Evolutionary conservation across 2,113 vertebrate genomes (phyloP), one percentile per base, ranked within the genome.

Genomic region (Phalacrocorax brasilianus): DNA sequence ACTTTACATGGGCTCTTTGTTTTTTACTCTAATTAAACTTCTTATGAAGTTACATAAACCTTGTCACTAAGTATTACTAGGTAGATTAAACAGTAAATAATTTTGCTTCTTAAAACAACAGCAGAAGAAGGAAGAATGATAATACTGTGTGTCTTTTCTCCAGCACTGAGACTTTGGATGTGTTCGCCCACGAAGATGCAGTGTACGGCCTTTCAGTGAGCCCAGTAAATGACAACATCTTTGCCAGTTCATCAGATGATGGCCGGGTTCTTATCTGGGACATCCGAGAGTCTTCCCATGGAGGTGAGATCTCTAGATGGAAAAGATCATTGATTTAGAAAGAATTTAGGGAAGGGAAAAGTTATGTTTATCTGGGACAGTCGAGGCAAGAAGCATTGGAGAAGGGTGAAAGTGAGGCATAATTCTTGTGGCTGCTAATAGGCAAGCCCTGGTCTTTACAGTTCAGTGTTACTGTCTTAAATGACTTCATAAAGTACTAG

Each of bases 231-330:
- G 99, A 99, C 97, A 99, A 99, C 80, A 99, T 99, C 95, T 99
- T 99, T 77, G 99, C 99, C 94, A 99, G 99, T 88, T 99, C 99
- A 6, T 99, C 99, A 14, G 99, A 99, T 56, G 99, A 99, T 77
- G 99, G 99, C 21, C 98, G 99, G 3, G 99, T 99, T 91, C 99
- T 99, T 32, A 99, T 99, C n/a, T 99, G 99, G 99, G 99, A 99
- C 97, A 99, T 99, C 55, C 98, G 99, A 40, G 99, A 99, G 80
- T 99, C 99, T n/a, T 99, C 99, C 8, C 99, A 99, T 50, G 99
- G 99, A 98, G 99, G 99, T 99, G 80, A 96, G 95, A 45, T 42
- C 66, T 91, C 17, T 58, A 81, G 52, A 55, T 42, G 24, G 75
- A 87, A 90, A 83, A 52, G 20, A 17, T 11, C 9, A n/a, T 42